phyloP scores from a whole-genome alignment of 2,797 vertebrate species.

The Lithobates sylvaticus region DNA sequence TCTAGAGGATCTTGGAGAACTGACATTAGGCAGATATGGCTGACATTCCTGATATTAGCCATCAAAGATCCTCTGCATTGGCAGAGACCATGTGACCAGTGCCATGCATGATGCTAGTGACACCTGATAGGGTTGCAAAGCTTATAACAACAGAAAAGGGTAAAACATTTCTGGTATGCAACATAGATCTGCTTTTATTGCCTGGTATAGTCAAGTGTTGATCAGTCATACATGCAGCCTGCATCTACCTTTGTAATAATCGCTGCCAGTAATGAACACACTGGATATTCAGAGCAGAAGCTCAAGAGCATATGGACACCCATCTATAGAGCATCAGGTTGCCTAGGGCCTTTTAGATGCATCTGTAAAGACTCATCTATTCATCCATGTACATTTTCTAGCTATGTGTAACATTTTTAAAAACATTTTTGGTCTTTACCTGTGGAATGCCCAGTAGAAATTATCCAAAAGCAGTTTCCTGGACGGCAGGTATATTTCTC shows the following conservation, averaged over 20 bases:
- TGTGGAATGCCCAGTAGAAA: not conserved
- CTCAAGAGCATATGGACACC: not conserved
- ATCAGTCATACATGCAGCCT: not conserved
- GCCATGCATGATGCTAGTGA: too few species aligned
- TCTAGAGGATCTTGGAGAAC: too few species aligned
- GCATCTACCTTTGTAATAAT: too few species aligned
- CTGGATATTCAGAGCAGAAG: not conserved
- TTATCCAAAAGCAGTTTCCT: not conserved
- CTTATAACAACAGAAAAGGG: too few species aligned
- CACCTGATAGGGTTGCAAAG: too few species aligned
- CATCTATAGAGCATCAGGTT: not conserved
- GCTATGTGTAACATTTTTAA: not conserved
- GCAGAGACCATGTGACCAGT: too few species aligned
- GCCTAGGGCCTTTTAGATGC: not conserved
- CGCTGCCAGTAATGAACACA: not conserved
- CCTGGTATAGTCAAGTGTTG: not conserved
- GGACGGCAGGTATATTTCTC: too few species aligned
- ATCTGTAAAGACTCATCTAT: not conserved
- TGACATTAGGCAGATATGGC: too few species aligned
- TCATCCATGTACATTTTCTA: not conserved
- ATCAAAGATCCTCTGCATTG: too few species aligned
- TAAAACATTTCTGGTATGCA: too few species aligned
- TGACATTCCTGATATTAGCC: too few species aligned
- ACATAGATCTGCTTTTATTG: not conserved
- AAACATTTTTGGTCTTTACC: too few species aligned